Conservation (phyloP, 1,140 invertebrate genomes). For the Orussus abietinus region DNA sequence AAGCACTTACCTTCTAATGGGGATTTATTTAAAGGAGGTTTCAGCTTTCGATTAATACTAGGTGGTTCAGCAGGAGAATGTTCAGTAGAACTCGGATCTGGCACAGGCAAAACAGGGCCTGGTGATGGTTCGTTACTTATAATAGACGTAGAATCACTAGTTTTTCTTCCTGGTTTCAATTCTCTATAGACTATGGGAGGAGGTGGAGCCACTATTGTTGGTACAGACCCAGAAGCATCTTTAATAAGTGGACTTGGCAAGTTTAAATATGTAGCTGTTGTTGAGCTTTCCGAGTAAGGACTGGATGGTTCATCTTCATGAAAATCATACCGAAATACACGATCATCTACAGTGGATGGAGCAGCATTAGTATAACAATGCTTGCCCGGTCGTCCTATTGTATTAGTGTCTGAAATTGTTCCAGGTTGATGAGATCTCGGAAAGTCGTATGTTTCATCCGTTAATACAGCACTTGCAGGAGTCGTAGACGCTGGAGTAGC, state of each 20-base stretch:
- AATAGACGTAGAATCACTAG: conserved; percentile 57
- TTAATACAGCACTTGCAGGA: conserved; percentile 30
- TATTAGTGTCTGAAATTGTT: conserved; percentile 28
- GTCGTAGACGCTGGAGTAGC: conserved; percentile 39
- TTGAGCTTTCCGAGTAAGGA: conserved; percentile 55
- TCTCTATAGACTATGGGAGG: conserved; percentile 63
- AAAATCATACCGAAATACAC: conserved; percentile 61
- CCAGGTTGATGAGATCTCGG: conserved; percentile 63
- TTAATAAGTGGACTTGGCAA: conserved; percentile 56
- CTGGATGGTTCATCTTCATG: conserved; percentile 56
- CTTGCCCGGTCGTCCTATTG: conserved; percentile 40
- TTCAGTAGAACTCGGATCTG: conserved; percentile 6
- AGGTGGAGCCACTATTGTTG: conserved; percentile 48
- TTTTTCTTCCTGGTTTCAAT: conserved; percentile 69
- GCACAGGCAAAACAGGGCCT: conserved; percentile 14
- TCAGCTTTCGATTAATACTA: conserved; percentile 56
- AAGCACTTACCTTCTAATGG: conserved; percentile 34
- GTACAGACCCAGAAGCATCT: conserved; percentile 27
- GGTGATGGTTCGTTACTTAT: conserved; percentile 48
- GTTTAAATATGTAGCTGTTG: conserved; percentile 58
- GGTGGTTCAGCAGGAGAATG: conserved; percentile 44
- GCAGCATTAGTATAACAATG: conserved; percentile 74
- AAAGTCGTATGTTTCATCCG: conserved; percentile 71
- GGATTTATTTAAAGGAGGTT: conserved; percentile 48
- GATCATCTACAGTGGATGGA: conserved; percentile 57